phyloP scores from a whole-genome alignment of 2,797 vertebrate genomes.

The Pseudocheirus occidentalis region DNA sequence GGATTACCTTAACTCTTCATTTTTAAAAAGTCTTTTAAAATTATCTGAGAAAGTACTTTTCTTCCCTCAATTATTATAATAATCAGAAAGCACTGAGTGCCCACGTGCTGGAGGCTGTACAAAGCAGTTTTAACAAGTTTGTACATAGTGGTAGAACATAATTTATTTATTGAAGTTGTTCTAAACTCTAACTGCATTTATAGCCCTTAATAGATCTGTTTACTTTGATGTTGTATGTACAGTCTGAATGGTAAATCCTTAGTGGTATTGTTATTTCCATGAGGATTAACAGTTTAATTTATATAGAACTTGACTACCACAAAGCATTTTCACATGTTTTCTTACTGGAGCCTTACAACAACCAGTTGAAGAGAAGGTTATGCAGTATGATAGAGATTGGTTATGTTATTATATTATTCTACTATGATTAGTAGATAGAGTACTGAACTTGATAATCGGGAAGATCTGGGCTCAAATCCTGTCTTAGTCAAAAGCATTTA shows the following conservation, averaged over 20 bases:
- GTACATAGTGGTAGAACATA: neutral
- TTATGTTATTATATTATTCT: too few relatives aligned
- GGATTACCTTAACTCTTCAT: neutral
- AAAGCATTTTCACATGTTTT: neutral
- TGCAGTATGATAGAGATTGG: neutral
- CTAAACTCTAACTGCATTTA: neutral
- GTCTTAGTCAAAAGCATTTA: neutral
- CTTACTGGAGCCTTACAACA: neutral
- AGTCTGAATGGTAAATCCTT: neutral
- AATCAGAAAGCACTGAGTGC: neutral
- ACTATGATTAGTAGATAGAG: neutral
- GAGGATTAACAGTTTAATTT: neutral
- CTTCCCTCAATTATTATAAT: neutral
- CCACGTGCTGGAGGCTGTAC: neutral
- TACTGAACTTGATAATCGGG: neutral
- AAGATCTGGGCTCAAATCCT: neutral
- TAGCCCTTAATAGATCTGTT: neutral
- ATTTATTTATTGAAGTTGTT: neutral
- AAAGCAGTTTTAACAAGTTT: neutral
- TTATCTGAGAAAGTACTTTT: neutral
- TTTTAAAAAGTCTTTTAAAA: neutral
- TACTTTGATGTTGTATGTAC: neutral
- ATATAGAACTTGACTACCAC: neutral
- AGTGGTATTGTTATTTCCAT: neutral
- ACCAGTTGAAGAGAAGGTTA: neutral